Evolutionary conservation across 2,797 vertebrate species (phyloP), one percentile per base, ranked within the genome.

Genomic region (Rhinophrynus dorsalis): DNA sequence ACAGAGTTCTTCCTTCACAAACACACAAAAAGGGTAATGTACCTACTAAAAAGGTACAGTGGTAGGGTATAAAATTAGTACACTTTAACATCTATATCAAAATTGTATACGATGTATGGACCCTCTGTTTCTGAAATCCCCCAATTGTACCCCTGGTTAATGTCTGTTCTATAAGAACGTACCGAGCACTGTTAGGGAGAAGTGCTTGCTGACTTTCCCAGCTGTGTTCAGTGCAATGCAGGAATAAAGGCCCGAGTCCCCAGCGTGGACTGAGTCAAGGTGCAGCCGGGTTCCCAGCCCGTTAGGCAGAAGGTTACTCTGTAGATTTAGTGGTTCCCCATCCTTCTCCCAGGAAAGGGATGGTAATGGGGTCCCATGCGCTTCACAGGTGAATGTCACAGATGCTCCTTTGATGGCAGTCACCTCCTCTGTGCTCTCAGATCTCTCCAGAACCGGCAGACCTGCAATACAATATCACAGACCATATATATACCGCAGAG

Each of bases 141-240:
- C n/a, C n/a, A n/a, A n/a, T n/a, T n/a, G n/a, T n/a, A n/a, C n/a
- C n/a, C n/a, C n/a, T n/a, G n/a, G n/a, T n/a, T n/a, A n/a, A n/a
- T n/a, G n/a, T n/a, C n/a, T n/a, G n/a, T n/a, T n/a, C n/a, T n/a
- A n/a, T n/a, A n/a, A n/a, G n/a, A 2, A 64, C 88, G 2, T 80
- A 98, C 96, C 95, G 32, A 89, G 86, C 56, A 97, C 91, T 0
- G 90, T 88, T 65, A 97, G 92, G 70, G 82, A 93, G 79, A 98
- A 98, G 68, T 84, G 87, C 84, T 96, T 93, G 35, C 90, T 94
- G 63, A 89, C 92, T 78, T 93, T 92, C 12, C 95, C 95, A 0
- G 86, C 94, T 75, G 93, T 88, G 21, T 93, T 98, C 32, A 76
- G 78, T 5, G 91, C 95, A 74, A 92, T 83, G 1, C 96, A 98